These are phyloP conservation scores for Empidonax traillii DNA, from an alignment of 2,113 vertebrate genomes.

Conservation along the genomic window DNA sequence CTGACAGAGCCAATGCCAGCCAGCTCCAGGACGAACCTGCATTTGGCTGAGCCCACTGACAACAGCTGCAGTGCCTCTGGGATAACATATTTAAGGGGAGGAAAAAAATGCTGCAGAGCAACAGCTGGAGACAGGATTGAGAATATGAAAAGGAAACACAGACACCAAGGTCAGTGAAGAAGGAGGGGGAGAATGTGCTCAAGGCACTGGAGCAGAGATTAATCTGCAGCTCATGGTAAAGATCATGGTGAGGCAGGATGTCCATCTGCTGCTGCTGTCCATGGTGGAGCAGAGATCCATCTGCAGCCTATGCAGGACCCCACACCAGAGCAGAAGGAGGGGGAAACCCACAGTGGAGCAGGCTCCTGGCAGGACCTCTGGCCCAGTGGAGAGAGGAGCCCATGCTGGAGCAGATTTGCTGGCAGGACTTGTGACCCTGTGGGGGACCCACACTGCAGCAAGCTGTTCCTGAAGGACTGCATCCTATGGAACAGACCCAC, in stretches of 20 bases:
- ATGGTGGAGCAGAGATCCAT: not conserved
- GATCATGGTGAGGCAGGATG: not conserved
- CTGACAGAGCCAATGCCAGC: not conserved
- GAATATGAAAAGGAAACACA: not conserved
- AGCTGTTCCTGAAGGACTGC: not conserved
- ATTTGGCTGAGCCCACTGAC: rapidly evolving
- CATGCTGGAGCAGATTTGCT: not conserved
- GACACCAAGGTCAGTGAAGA: not conserved
- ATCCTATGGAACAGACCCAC: not conserved
- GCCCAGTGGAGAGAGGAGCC: not conserved
- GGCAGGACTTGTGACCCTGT: not conserved
- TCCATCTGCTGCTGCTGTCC: not conserved
- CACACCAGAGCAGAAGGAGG: not conserved
- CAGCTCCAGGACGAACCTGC: rapidly evolving
- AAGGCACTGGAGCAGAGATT: not conserved
- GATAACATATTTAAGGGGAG: not conserved
- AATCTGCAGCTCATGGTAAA: not conserved
- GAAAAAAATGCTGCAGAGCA: not conserved
- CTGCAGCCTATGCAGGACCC: not conserved
- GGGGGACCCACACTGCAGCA: not conserved
- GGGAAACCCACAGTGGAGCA: not conserved
- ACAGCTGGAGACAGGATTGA: not conserved
- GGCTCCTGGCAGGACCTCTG: not conserved
- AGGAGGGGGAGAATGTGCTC: not conserved
- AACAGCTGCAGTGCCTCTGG: rapidly evolving